Base-by-base conservation (phyloP, 2,797 vertebrate genomes). In the Lagocephalus sceleratus region DNA sequence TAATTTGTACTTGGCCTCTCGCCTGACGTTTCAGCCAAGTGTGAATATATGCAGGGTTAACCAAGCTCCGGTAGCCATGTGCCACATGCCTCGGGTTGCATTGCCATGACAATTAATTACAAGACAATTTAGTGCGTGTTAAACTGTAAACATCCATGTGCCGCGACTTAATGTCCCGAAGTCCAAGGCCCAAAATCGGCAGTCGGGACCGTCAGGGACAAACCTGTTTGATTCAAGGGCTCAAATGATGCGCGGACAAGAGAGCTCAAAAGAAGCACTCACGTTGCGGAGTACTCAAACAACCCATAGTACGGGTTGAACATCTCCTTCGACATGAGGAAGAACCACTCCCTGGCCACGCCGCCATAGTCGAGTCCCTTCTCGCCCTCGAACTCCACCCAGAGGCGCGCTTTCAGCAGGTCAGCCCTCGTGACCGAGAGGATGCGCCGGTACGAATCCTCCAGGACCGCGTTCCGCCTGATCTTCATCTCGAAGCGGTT, bases 251-350 rank as follows among this genome's bases (percentile, higher is more conserved):
- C 5, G 5, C 1, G 6, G n/a, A 17, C 1, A 40, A 6, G 39
- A 40, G 15, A 17, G 16, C 39, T 40, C 3, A 3, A 19, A 16
- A n/a, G 39, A 56, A 20, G 46, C 6, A 95, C 96, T 95, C 86
- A 99, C 97, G 95, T 94, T 57, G 97, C 97, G 72, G 97, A 99
- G 84, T 99, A 99, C 66, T 99, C 96, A 21, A 99, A 98, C 61
- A 99, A 83, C 62, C 97, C 97, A 17, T 98, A 98, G 54, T 98
- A 99, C 8, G 97, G 97, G 84, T 98, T 99, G 81, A 99, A 99
- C 97, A 99, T 99, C 81, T 99, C 96, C 86, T 94, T 98, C 46
- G 97, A 99, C 79, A 99, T 94, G 57, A 98, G 93, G 78, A 97
- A 99, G 89, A 99, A 99, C 96, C 97, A 99, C 76, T 99, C 97